phyloP scores from a whole-genome alignment of 2,888 invertebrate species.

The Acleris literana region DNA sequence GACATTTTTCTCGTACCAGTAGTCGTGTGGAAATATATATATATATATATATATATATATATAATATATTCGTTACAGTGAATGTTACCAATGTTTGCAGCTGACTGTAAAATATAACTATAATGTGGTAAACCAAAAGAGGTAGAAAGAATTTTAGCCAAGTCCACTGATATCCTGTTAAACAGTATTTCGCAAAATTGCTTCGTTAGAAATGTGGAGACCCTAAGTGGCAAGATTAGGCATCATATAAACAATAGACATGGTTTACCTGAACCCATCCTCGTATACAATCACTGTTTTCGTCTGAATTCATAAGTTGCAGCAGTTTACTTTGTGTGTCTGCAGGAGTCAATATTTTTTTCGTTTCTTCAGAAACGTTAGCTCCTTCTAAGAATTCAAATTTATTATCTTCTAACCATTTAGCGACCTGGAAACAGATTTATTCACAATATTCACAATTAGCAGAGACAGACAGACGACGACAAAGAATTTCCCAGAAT shows the following conservation, averaged over 20 bases:
- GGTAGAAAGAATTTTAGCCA: no score
- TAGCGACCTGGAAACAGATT: slow-evolving; percentile 53
- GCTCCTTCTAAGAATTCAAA: slow-evolving; percentile 71
- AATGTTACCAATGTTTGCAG: no score
- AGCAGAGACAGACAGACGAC: not conserved
- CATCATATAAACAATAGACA: not conserved
- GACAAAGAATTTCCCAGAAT: not conserved
- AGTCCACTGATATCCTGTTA: no score
- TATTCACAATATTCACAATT: not conserved
- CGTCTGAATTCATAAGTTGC: slow-evolving; percentile 71
- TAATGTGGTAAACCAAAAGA: no score
- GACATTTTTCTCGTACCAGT: no score
- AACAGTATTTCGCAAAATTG: no score
- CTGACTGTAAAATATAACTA: no score
- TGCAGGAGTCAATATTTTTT: slow-evolving; percentile 61
- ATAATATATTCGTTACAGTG: no score
- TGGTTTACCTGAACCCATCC: slow-evolving; percentile 73
- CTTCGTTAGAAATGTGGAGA: no score
- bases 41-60: no score
- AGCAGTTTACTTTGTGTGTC: slow-evolving; percentile 69
- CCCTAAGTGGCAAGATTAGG: no score
- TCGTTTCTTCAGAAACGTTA: slow-evolving; percentile 56
- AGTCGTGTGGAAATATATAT: no score
- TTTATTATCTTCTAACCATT: slow-evolving; percentile 73
- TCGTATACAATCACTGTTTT: slow-evolving; percentile 71